phyloP scores from a whole-genome alignment of 2,888 invertebrate genomes.

The Blastobasis lacticolella region DNA sequence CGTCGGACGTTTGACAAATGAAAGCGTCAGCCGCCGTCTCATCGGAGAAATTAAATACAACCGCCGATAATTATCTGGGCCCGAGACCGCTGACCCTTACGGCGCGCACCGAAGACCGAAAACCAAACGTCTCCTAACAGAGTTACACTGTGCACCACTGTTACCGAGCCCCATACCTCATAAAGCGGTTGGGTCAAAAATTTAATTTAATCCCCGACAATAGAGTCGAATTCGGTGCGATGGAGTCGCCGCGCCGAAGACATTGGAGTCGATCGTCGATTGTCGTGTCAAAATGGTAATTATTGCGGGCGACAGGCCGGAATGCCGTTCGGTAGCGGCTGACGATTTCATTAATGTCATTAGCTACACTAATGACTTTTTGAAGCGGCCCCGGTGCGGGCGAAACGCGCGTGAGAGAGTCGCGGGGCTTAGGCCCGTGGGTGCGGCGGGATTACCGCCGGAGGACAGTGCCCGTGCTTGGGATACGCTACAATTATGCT shows the following conservation, averaged over 20 bases:
- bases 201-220: constrained; percentile 4
- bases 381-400: constrained; percentile 18
- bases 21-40: constrained; percentile 32
- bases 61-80: constrained; percentile 38
- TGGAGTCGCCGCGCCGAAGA: constrained; percentile 9
- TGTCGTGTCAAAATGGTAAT: constrained; percentile 40
- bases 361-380: constrained; percentile 35
- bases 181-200: not conserved
- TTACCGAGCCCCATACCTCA: too few species aligned
- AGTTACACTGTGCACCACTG: too few species aligned
- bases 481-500: too few species aligned
- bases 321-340: constrained; percentile 27
- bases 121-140: constrained; percentile 3
- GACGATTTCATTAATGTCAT: constrained; percentile 40
- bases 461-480: too few species aligned
- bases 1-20: constrained; percentile 35
- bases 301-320: constrained; percentile 23
- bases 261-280: constrained; percentile 24
- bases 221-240: constrained; percentile 13
- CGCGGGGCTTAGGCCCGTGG: constrained; percentile 5
- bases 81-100: constrained; percentile 2
- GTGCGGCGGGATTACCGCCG: constrained; percentile 1
- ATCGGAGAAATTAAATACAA: constrained; percentile 34
- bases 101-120: not conserved
- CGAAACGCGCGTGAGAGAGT: constrained; percentile 11